Percentiles rank a stretch among this genome's conserved stretches.
Conservation (phyloP, 2,797 vertebrate genomes). For the Chelmon rostratus region DNA sequence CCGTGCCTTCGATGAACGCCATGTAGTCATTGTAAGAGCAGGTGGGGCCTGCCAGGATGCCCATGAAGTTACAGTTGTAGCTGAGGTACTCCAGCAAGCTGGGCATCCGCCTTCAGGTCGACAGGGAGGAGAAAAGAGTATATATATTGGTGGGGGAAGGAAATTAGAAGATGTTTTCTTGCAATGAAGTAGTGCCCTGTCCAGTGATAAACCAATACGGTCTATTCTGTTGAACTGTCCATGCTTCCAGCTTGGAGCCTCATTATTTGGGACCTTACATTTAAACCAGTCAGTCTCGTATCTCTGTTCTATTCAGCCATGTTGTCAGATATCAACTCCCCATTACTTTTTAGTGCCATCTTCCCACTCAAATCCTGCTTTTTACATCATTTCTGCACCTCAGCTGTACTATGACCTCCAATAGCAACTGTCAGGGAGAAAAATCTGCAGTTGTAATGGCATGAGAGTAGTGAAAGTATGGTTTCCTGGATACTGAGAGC, state of each 20-base stretch:
- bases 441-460: conserved; percentile 41
- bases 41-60: conserved; percentile 94
- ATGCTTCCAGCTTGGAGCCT: no score
- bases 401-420: conserved; percentile 3
- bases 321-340: conserved; percentile 12
- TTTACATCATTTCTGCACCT: conserved; percentile 19
- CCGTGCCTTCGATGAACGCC: conserved; percentile 94
- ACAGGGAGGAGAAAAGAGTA: neutral
- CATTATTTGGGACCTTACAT: conserved; percentile 1
- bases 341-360: neutral
- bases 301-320: conserved; percentile 6
- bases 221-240: neutral
- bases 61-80: conserved; percentile 98
- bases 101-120: conserved; percentile 92
- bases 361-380: neutral
- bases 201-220: neutral
- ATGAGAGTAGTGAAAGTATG: conserved; percentile 41
- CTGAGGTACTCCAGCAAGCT: conserved; percentile 95
- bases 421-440: neutral
- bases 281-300: conserved; percentile 3
- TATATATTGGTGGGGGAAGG: neutral
- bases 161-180: neutral
- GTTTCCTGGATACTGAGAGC: conserved; percentile 75
- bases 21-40: conserved; percentile 98
- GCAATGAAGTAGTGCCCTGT: neutral